Conservation (phyloP, 2,888 invertebrate species). For the Carterocephalus palaemon region DNA sequence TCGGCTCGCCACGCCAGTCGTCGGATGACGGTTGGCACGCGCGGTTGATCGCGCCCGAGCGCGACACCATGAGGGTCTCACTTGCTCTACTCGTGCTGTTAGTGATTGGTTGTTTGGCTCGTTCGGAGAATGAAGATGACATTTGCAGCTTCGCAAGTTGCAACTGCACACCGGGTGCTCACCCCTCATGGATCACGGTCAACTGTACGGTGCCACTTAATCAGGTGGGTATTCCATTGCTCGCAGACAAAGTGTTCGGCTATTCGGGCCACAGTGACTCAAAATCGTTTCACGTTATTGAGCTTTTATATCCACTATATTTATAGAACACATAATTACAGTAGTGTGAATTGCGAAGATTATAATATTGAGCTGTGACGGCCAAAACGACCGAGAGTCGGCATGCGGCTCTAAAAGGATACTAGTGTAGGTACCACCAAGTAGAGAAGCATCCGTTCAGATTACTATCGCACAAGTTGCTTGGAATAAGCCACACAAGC, state of each 20-base stretch:
- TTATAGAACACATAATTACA: slow-evolving; percentile 11
- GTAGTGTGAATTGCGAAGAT: slow-evolving; percentile 2
- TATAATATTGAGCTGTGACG: slow-evolving; percentile 13
- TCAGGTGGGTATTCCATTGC: slow-evolving; percentile 72
- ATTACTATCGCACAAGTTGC: slow-evolving; percentile 13
- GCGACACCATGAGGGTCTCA: slow-evolving; percentile 65
- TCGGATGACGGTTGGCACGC: slow-evolving; percentile 56
- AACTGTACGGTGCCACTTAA: slow-evolving; percentile 81
- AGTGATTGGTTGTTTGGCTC: slow-evolving; percentile 53
- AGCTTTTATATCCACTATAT: slow-evolving; percentile 4
- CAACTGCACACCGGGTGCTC: slow-evolving; percentile 77
- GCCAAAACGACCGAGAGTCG: slow-evolving; percentile 18
- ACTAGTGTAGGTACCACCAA: slow-evolving; percentile 9
- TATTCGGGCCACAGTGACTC: slow-evolving; percentile 22
- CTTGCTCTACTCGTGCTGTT: slow-evolving; percentile 73
- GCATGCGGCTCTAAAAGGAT: slow-evolving; percentile 20
- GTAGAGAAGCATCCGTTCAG: slow-evolving; percentile 13
- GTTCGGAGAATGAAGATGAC: slow-evolving; percentile 40
- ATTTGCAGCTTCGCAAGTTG: slow-evolving; percentile 78
- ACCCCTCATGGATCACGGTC: slow-evolving; percentile 80
- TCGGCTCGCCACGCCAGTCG: slow-evolving; percentile 43
- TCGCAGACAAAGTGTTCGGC: slow-evolving; percentile 29
- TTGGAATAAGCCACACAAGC: slow-evolving; percentile 2
- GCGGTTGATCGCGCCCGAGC: slow-evolving; percentile 55
- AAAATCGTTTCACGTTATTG: slow-evolving; percentile 9